These are phyloP conservation scores for Catostomus latipinnis DNA, from an alignment of 2,797 vertebrate species.

Conservation along the genomic window DNA sequence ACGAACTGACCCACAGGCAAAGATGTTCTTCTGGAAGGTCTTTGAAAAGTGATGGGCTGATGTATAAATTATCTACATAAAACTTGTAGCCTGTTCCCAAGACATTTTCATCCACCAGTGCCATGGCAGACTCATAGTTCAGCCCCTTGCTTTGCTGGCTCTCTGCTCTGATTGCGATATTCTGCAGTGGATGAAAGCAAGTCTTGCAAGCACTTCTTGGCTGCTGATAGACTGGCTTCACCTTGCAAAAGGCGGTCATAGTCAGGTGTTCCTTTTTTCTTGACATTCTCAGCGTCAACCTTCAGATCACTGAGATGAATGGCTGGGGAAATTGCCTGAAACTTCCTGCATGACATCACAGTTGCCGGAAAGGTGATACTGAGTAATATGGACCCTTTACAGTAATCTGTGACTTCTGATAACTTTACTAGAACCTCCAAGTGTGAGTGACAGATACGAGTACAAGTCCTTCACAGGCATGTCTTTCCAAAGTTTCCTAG, in stretches of 20 bases:
- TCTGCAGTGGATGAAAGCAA: constrained; percentile 40
- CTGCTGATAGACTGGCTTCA: constrained; percentile 33
- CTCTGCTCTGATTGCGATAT: constrained; percentile 67
- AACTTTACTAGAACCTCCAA: no score
- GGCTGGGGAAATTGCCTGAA: no score
- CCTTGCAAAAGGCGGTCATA: constrained; percentile 18
- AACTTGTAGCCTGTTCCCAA: no score
- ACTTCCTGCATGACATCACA: no score
- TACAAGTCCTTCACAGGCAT: no score
- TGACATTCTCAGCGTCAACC: constrained; percentile 11
- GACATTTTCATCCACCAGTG: constrained; percentile 58
- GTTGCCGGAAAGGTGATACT: no score
- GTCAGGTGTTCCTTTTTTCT: constrained; percentile 17
- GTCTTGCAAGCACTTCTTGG: constrained; percentile 10
- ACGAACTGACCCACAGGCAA: not conserved
- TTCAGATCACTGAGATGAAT: constrained; percentile 10
- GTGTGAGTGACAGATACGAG: no score
- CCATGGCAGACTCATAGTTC: constrained; percentile 68
- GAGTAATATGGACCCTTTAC: no score
- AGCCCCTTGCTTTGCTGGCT: constrained; percentile 59
- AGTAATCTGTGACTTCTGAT: no score
- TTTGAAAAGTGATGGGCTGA: constrained; percentile 5
- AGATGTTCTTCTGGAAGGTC: not conserved
- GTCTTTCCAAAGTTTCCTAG: no score
- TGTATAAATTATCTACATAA: no score